These are phyloP conservation scores for Cichlasoma orientale DNA, from an alignment of 2,797 vertebrate species.

Conservation along the genomic window DNA sequence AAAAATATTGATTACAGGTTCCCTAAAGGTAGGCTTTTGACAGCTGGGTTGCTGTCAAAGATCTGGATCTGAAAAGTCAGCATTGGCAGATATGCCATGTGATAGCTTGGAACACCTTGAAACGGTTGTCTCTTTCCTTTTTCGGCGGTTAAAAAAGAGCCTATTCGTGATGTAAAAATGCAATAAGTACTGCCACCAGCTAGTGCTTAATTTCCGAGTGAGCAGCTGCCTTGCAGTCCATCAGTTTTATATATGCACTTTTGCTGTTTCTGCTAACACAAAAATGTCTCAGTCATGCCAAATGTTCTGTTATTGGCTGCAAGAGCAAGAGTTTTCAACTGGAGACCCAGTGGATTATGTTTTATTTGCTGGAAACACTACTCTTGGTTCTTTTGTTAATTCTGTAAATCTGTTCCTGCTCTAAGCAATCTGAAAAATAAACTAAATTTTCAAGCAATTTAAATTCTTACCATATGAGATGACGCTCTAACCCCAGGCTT, in stretches of 20 bases:
- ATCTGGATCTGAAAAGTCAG: background rate
- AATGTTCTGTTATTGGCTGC: background rate
- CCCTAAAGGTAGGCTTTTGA: background rate
- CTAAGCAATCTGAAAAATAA: background rate
- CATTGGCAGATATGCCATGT: background rate
- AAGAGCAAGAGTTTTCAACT: background rate
- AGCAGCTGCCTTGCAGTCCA: background rate
- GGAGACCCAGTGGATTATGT: background rate
- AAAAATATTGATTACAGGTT: background rate
- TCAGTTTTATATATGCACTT: background rate
- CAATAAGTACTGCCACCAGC: background rate
- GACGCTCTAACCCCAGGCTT: background rate
- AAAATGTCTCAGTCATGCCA: conserved; percentile 1
- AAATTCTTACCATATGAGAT: background rate
- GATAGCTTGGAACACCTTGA: background rate
- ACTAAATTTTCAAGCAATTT: background rate
- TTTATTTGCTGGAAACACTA: background rate
- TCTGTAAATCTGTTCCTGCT: background rate
- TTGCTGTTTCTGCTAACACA: background rate
- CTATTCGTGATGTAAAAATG: background rate
- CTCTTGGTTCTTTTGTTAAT: background rate
- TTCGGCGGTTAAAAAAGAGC: background rate
- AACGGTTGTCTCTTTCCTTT: background rate
- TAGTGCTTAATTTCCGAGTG: background rate
- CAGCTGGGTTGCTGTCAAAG: background rate